Evolutionary conservation across 2,797 vertebrate species (phyloP), one percentile per base, ranked within the genome.

Genomic region (Protonibea diacanthus): DNA sequence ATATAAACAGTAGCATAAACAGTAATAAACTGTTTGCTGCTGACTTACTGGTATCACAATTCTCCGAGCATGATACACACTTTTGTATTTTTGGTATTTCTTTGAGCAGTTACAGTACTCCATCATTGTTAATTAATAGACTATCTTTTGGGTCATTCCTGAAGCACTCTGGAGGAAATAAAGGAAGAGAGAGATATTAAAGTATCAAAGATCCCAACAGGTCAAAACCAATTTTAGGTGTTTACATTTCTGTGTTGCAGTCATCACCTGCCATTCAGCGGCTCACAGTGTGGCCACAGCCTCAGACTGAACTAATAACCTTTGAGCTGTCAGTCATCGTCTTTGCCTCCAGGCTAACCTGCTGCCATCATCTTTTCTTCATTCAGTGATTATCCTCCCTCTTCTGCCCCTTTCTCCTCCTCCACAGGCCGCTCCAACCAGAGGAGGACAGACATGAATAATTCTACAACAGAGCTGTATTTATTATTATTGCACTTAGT

Each of bases 401-500:
- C 17, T 52, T 47, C 17, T 52, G 49, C 66, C 67, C 51, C 45
- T 45, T 48, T 18, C 60, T 48, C 62, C 70, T 40, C 25, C 64
- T 57, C 65, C 76, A 78, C 66, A 70, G 17, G 42, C 57, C 9
- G 9, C 56, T 84, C 68, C 53, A 69, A 51, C 80, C 76, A 60
- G 62, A 47, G 47, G 49, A 69, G 27, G 51, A 45, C 70, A 66
- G 33, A 53, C 79, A 89, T 85, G 68, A 88, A 91, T 93, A 89
- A 91, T 89, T 92, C 87, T 77, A 33, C 73, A 51, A 38, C 78
- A 72, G 60, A 78, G 66, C 82, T 83, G 74, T 88, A 85, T 90
- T 93, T 91, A 89, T 92, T 91, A 89, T 92, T 91, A 88, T 87
- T 90, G 90, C 91, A 91, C 91, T 94, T 92, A 91, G 83, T 91